phyloP scores from a whole-genome alignment of 2,888 invertebrate species.

The Melanargia galathea region DNA sequence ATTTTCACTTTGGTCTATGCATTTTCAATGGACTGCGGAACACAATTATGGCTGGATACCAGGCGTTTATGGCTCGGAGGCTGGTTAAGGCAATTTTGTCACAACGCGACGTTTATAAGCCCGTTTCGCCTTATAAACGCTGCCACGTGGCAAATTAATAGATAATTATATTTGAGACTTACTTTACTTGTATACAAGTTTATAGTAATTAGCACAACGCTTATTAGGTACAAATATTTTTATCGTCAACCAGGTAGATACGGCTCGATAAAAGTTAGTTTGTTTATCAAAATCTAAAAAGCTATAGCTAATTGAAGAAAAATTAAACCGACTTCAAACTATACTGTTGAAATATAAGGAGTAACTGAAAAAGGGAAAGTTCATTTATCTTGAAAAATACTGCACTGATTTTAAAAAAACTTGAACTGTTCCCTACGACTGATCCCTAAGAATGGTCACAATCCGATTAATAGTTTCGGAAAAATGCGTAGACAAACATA shows the following conservation, averaged over 20 bases:
- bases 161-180: slow-evolving; percentile 6
- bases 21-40: slow-evolving; percentile 18
- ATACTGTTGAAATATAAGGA: too few species aligned
- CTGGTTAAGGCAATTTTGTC: slow-evolving; percentile 22
- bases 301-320: too few species aligned
- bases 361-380: too few species aligned
- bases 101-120: slow-evolving; percentile 5
- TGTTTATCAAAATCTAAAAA: too few species aligned
- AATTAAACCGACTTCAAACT: too few species aligned
- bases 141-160: slow-evolving; percentile 18
- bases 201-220: neutral
- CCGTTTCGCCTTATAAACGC: slow-evolving; percentile 10
- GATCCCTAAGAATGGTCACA: too few species aligned
- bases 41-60: slow-evolving; percentile 16
- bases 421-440: too few species aligned
- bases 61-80: slow-evolving; percentile 14
- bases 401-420: too few species aligned
- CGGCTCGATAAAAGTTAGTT: neutral
- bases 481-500: too few species aligned
- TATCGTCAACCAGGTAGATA: neutral
- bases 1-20: neutral
- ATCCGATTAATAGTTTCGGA: too few species aligned
- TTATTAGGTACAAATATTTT: slow-evolving; percentile 4
- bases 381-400: too few species aligned
- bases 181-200: neutral